These are phyloP conservation scores for Camptogramma bilineatum DNA, from an alignment of 2,888 invertebrate species.

Conservation along the genomic window DNA sequence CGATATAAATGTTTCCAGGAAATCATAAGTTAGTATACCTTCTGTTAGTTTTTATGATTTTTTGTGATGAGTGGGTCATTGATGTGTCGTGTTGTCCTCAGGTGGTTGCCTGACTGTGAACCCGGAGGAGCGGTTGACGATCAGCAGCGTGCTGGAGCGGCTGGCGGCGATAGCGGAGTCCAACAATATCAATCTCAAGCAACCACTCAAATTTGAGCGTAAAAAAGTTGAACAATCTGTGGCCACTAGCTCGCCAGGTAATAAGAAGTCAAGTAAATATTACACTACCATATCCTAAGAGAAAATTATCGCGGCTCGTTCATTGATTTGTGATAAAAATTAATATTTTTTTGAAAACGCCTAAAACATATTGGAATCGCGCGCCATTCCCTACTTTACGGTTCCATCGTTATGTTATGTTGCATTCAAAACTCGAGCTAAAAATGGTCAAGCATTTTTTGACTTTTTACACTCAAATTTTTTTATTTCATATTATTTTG, in stretches of 20 bases:
- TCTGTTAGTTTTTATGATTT: not conserved
- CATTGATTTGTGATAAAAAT: conserved; percentile 43
- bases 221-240: conserved; percentile 87
- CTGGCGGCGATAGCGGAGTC: conserved; percentile 95
- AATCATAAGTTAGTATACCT: conserved; percentile 90
- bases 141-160: conserved; percentile 92
- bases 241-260: conserved; percentile 87
- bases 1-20: conserved; percentile 94
- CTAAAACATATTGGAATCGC: conserved; percentile 53
- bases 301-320: conserved; percentile 59
- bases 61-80: conserved; percentile 10
- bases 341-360: conserved; percentile 33
- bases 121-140: conserved; percentile 92
- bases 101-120: conserved; percentile 93
- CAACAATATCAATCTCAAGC: conserved; percentile 92
- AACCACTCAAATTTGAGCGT: conserved; percentile 89
- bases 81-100: conserved; percentile 64
- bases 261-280: conserved; percentile 87
- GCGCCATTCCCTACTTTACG: conserved; percentile 60
- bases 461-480: conserved; percentile 87
- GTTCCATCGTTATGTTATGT: conserved; percentile 77
- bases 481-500: conserved; percentile 65
- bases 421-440: conserved; percentile 82
- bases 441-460: conserved; percentile 86
- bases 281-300: conserved; percentile 86